Evolutionary conservation across 1,140 invertebrate genomes (phyloP).

Genomic region (Drosophila funebris): DNA sequence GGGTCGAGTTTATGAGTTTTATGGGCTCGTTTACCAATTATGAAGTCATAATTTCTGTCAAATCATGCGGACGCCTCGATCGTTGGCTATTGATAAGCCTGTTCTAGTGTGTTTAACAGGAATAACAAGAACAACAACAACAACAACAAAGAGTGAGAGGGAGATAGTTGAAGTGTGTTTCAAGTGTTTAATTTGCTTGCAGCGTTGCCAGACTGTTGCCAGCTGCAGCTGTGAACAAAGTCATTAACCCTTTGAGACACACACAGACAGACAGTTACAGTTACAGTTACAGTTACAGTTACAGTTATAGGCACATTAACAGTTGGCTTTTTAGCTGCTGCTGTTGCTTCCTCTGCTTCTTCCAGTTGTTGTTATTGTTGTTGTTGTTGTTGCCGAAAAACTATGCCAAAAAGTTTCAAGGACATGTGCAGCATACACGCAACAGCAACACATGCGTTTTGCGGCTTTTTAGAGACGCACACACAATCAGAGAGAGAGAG

Average conservation of each 20-base stretch:
- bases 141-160: not conserved
- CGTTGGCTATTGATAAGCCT: constrained; percentile 62
- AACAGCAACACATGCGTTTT: constrained; percentile 56
- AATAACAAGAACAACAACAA: constrained; percentile 30
- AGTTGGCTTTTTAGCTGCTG: constrained; percentile 21
- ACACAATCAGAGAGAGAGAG: not conserved
- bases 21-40: constrained; percentile 55
- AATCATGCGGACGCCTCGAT: constrained; percentile 65
- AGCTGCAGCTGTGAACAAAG: constrained; percentile 34
- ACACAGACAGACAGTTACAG: constrained; percentile 3
- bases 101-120: not conserved
- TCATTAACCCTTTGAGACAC: constrained; percentile 60
- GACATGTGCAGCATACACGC: constrained; percentile 66
- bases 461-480: constrained; percentile 56
- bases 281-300: not conserved
- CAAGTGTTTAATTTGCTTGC: constrained; percentile 64
- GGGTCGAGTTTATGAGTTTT: constrained; percentile 26
- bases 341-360: not conserved
- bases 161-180: constrained; percentile 47
- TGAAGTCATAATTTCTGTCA: constrained; percentile 79
- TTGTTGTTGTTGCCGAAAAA: constrained; percentile 54
- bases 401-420: constrained; percentile 84
- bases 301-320: constrained; percentile 64
- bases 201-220: constrained; percentile 45
- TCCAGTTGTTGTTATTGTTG: constrained; percentile 9